Percentiles rank a stretch among this genome's conserved stretches.
Evolutionary conservation across 2,888 invertebrate genomes (phyloP).

Genomic region (Agonopterix subpropinquella): DNA sequence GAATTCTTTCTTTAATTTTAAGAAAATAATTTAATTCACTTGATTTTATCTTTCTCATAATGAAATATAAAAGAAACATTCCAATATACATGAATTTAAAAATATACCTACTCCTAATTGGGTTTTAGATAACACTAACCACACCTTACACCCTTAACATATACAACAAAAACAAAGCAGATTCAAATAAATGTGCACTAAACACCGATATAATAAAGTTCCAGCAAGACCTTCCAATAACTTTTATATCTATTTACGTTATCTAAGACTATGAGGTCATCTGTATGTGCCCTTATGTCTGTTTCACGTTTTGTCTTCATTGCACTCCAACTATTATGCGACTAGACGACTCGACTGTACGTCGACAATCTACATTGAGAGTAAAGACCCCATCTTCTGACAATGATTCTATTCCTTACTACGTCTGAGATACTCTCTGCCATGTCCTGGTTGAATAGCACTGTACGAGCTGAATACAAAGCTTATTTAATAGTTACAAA

Average conservation of each 20-base stretch:
- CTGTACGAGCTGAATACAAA: too few relatives aligned
- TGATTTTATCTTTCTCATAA: too few relatives aligned
- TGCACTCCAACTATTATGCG: slow-evolving; percentile 24
- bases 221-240: neutral
- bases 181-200: neutral
- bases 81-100: neutral
- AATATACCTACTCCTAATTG: neutral
- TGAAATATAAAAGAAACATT: too few relatives aligned
- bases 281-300: neutral
- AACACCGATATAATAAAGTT: neutral
- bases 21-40: too few relatives aligned
- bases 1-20: too few relatives aligned
- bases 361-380: slow-evolving; percentile 1
- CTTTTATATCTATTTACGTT: neutral
- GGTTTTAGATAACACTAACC: neutral
- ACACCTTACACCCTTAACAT: slow-evolving; percentile 4
- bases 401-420: too few relatives aligned
- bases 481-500: too few relatives aligned
- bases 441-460: too few relatives aligned
- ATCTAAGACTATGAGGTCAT: neutral
- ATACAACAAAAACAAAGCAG: neutral
- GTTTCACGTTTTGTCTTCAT: neutral
- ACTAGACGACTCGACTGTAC: slow-evolving; percentile 21
- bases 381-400: neutral
- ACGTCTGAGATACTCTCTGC: too few relatives aligned